Percentiles rank a stretch among this genome's conserved stretches.
phyloP scores from a whole-genome alignment of 2,113 vertebrate genomes.

The Ochotona curzoniae region DNA sequence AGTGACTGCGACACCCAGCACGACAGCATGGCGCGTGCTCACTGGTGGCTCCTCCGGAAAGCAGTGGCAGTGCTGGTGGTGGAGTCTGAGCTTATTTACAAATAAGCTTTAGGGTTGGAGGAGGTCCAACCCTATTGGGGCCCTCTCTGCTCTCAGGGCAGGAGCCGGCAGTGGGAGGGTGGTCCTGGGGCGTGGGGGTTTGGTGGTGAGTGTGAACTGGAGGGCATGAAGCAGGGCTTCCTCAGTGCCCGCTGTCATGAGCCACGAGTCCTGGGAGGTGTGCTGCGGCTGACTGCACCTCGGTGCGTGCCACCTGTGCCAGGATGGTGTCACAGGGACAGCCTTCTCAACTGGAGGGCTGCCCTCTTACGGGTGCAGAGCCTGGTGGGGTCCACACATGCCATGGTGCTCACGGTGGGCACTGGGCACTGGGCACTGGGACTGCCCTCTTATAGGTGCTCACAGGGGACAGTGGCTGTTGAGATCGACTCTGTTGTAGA shows the following conservation, averaged over 20 bases:
- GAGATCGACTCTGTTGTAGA: too few species aligned
- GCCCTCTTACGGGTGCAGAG: neutral
- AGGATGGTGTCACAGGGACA: too few species aligned
- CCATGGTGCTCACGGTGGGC: too few species aligned
- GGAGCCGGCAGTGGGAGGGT: neutral
- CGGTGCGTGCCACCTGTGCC: fast-evolving
- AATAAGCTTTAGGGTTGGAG: conserved; percentile 68
- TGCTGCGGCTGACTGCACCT: neutral
- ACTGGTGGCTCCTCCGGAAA: too few species aligned
- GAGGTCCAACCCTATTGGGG: conserved; percentile 41
- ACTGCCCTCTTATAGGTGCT: too few species aligned
- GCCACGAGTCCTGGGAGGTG: too few species aligned
- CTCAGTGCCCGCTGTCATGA: neutral
- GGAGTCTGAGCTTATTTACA: conserved; percentile 62
- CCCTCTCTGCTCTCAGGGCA: neutral
- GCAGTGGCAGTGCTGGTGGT: neutral
- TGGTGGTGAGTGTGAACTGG: too few species aligned
- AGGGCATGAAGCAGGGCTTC: neutral
- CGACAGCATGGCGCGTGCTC: too few species aligned
- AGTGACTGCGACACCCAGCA: fast-evolving
- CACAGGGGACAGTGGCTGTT: too few species aligned
- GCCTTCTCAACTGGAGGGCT: neutral
- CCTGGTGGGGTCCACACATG: neutral
- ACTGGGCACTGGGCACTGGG: too few species aligned
- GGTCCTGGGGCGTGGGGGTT: too few species aligned